Evolutionary conservation across 2,888 invertebrate species (phyloP).

Genomic region (Cheilosia soror): DNA sequence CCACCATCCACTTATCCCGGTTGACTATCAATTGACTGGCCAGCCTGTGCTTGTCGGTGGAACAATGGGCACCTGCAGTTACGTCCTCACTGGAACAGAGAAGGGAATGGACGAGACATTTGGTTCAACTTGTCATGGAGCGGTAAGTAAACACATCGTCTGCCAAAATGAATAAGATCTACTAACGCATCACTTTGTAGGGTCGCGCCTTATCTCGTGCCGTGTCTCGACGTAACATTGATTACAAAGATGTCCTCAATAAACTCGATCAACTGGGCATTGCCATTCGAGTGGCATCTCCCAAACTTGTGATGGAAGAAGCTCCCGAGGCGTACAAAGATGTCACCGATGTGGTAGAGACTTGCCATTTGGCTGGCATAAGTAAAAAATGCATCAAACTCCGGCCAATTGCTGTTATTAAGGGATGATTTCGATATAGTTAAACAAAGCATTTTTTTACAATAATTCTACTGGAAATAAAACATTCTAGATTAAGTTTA

Average conservation of each 20-base stretch:
- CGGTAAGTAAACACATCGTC: conserved; percentile 87
- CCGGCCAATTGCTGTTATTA: conserved; percentile 98
- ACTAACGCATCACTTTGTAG: conserved; percentile 84
- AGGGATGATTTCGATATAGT: conserved; percentile 89
- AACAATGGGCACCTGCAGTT: conserved; percentile 99
- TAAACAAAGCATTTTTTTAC: too few species aligned
- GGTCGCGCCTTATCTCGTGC: conserved; percentile 98
- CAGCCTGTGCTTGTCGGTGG: conserved; percentile 99
- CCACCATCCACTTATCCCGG: conserved; percentile 99
- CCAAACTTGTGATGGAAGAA: conserved; percentile 99
- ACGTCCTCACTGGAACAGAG: conserved; percentile 98
- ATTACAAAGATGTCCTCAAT: conserved; percentile 94
- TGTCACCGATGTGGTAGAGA: conserved; percentile 99
- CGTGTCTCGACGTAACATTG: conserved; percentile 97
- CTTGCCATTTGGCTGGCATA: conserved; percentile 98
- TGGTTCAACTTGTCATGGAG: conserved; percentile 99
- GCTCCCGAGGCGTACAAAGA: conserved; percentile 99
- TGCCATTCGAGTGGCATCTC: conserved; percentile 98
- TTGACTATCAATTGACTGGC: conserved; percentile 98
- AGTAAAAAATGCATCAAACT: conserved; percentile 98
- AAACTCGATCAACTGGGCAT: conserved; percentile 94
- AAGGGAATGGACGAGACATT: conserved; percentile 99
- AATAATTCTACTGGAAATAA: too few species aligned
- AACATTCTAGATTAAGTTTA: too few species aligned
- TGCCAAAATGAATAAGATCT: neutral